Evolutionary conservation across 2,797 vertebrate genomes (phyloP).

Genomic region (Chrysocyon brachyurus): DNA sequence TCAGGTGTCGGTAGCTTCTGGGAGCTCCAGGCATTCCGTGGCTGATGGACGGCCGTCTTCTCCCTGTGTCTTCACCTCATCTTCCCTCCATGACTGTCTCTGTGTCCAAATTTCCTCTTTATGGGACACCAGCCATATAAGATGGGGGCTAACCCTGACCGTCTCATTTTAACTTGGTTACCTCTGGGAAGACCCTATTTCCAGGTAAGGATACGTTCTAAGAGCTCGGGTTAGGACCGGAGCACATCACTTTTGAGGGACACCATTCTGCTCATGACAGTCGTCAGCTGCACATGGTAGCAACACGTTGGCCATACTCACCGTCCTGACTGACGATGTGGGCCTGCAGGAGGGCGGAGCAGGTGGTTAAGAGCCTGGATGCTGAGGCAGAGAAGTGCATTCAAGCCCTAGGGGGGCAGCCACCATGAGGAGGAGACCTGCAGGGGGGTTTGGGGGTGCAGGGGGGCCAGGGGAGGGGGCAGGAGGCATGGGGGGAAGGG

Average conservation of each 20-base stretch:
- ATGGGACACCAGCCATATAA: neutral
- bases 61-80: neutral
- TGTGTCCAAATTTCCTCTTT: neutral
- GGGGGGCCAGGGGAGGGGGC: neutral
- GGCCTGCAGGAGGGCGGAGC: rapidly evolving
- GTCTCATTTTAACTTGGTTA: neutral
- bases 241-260: neutral
- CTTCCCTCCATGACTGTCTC: neutral
- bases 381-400: neutral
- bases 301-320: neutral
- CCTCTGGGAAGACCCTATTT: neutral
- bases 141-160: neutral
- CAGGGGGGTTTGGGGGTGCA: rapidly evolving
- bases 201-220: neutral
- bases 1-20: neutral
- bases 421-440: neutral
- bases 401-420: neutral
- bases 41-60: neutral
- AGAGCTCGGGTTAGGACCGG: neutral
- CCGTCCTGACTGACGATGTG: neutral
- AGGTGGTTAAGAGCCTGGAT: neutral
- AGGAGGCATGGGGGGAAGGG: neutral
- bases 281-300: neutral
- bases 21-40: too few species aligned
- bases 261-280: neutral